phyloP scores from a whole-genome alignment of 2,888 invertebrate species.

The Stenchaetothrips biformis region DNA sequence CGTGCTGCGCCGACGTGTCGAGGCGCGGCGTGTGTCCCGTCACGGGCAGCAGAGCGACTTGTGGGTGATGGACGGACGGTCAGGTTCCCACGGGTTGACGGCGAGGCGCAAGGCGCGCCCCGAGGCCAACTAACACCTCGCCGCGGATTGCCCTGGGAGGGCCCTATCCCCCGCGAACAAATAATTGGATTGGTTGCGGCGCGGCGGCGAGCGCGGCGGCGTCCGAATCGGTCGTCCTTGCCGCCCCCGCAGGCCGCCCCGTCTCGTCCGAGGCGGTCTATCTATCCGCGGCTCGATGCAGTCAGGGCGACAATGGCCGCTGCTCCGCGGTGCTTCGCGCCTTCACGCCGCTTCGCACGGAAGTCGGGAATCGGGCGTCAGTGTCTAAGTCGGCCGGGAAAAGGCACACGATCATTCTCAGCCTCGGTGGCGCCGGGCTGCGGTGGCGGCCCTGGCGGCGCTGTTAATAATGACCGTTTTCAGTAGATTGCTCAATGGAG shows the following conservation, averaged over 20 bases:
- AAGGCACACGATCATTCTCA: background rate
- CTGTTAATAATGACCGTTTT: too few relatives aligned
- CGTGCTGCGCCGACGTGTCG: background rate
- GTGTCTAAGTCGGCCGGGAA: slow-evolving; percentile 6
- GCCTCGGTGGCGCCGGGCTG: background rate
- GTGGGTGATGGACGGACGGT: too few relatives aligned
- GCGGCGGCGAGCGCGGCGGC: background rate
- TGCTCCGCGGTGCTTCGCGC: background rate
- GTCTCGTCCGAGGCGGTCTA: background rate
- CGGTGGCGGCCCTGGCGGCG: background rate
- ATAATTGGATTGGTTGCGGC: background rate
- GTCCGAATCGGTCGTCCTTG: background rate
- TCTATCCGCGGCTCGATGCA: background rate
- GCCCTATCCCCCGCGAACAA: background rate
- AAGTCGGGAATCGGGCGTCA: slow-evolving; percentile 5
- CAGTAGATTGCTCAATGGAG: too few relatives aligned
- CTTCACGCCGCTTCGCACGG: background rate
- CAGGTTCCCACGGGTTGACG: background rate
- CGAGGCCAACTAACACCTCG: background rate
- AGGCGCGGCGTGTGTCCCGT: background rate
- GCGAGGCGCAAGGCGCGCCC: background rate
- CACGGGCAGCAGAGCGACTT: background rate
- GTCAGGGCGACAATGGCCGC: background rate
- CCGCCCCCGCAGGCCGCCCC: background rate
- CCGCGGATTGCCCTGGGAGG: background rate